phyloP scores from a whole-genome alignment of 2,113 vertebrate species.

The Deroptyus accipitrinus region DNA sequence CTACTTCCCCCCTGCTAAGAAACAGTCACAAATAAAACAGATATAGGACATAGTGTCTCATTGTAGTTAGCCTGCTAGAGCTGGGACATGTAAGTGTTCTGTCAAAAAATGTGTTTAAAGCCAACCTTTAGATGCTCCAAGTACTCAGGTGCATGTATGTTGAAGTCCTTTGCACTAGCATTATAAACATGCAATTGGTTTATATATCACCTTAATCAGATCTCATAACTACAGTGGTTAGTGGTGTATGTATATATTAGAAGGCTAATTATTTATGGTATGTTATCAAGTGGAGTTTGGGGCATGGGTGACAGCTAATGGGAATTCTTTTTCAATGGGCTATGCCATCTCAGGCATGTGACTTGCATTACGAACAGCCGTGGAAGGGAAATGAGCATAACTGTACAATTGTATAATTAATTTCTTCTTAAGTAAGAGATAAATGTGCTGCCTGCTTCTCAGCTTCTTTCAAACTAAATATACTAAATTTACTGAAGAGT shows the following conservation, averaged over 20 bases:
- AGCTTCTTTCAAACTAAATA: not conserved
- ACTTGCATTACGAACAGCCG: not conserved
- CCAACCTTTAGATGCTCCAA: not conserved
- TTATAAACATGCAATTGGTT: not conserved
- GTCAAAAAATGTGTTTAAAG: not conserved
- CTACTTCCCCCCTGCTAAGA: not conserved
- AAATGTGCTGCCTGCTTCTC: not conserved
- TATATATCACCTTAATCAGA: not conserved
- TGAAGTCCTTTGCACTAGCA: not conserved
- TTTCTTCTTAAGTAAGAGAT: not conserved
- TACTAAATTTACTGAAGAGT: not conserved
- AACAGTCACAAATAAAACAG: not conserved
- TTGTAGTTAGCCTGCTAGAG: not conserved
- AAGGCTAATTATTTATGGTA: not conserved
- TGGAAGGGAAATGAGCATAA: not conserved
- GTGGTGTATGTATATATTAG: not conserved
- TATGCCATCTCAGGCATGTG: not conserved
- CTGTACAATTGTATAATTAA: not conserved
- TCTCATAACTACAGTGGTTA: not conserved
- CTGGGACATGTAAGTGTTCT: not conserved
- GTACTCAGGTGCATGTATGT: not conserved
- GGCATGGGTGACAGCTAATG: not conserved
- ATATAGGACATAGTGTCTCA: not conserved
- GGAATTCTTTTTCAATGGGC: not conserved
- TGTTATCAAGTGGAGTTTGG: not conserved